Conservation (phyloP, 1,140 invertebrate genomes). For the Trichoplusia ni region DNA sequence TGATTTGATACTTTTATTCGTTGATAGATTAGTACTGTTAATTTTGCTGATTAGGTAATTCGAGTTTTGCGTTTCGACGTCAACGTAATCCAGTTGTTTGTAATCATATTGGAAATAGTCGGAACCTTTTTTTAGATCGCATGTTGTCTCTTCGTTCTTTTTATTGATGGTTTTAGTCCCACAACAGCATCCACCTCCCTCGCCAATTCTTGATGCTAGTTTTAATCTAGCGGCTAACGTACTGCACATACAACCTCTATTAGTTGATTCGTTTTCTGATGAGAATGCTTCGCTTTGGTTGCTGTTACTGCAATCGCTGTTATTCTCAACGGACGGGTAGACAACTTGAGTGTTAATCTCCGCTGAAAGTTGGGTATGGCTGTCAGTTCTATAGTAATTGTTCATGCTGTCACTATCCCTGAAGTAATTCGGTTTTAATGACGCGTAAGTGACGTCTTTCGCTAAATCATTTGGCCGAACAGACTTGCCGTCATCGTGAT, state of each 20-base stretch:
- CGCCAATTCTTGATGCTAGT: constrained; percentile 16
- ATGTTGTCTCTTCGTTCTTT: constrained; percentile 44
- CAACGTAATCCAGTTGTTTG: constrained; percentile 34
- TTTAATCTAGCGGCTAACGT: constrained; percentile 50
- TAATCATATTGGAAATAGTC: constrained; percentile 32
- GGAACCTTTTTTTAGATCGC: constrained; percentile 37
- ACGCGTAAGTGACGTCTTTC: constrained; percentile 45
- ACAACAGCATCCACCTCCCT: constrained; percentile 34
- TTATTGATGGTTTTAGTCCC: constrained; percentile 31
- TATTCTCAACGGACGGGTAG: constrained; percentile 39
- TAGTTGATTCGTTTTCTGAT: not conserved
- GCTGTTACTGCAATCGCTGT: constrained; percentile 36
- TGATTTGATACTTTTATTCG: not conserved
- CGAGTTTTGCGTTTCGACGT: constrained; percentile 48
- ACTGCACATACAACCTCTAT: constrained; percentile 42
- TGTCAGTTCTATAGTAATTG: constrained; percentile 47
- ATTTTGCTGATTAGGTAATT: constrained; percentile 17
- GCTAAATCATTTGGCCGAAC: constrained; percentile 34
- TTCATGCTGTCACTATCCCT: constrained; percentile 52
- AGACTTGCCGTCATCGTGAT: constrained; percentile 35
- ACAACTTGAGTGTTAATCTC: constrained; percentile 20
- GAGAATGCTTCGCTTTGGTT: not conserved
- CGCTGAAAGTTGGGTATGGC: constrained; percentile 25
- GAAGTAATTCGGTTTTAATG: constrained; percentile 46
- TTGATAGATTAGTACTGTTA: constrained; percentile 26